A percentile compares a stretch with the other conserved stretches of the same genome.
These are phyloP conservation scores for Rugalucina vietnamica DNA, from an alignment of 2,888 invertebrate genomes.

Conservation along the genomic window DNA sequence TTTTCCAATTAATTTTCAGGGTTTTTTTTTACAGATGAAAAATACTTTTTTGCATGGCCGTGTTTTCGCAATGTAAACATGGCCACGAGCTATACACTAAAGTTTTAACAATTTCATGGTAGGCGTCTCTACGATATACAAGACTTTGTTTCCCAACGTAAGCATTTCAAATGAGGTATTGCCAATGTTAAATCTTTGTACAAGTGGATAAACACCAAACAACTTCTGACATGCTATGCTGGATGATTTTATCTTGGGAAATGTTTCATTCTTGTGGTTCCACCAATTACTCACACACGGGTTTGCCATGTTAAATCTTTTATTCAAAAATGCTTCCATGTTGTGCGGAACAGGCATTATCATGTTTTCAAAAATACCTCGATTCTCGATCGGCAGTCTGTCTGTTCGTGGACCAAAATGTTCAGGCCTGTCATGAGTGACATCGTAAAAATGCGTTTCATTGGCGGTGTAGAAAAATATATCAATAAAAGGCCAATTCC, in stretches of 20 bases:
- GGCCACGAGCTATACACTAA: no score
- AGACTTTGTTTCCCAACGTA: no score
- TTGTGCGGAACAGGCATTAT: slow-evolving; percentile 12
- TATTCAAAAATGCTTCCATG: background rate
- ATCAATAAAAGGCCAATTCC: slow-evolving; percentile 21
- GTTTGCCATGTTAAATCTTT: slow-evolving; percentile 1
- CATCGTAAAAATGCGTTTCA: slow-evolving; percentile 15
- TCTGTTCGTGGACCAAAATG: background rate
- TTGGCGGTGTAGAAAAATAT: slow-evolving; percentile 19
- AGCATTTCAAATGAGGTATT: no score
- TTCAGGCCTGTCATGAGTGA: background rate
- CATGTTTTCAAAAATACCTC: slow-evolving; percentile 3
- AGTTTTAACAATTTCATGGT: no score
- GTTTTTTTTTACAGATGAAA: no score
- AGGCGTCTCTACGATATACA: no score
- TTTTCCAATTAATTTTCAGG: no score
- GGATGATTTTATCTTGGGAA: background rate
- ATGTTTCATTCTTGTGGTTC: background rate
- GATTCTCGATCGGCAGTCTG: background rate
- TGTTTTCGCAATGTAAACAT: no score
- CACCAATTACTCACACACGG: background rate
- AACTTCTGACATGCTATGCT: background rate
- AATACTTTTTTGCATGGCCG: no score
- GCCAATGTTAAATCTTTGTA: background rate
- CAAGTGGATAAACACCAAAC: slow-evolving; percentile 6